phyloP scores from a whole-genome alignment of 2,888 invertebrate genomes.

The Stomorhina lunata region DNA sequence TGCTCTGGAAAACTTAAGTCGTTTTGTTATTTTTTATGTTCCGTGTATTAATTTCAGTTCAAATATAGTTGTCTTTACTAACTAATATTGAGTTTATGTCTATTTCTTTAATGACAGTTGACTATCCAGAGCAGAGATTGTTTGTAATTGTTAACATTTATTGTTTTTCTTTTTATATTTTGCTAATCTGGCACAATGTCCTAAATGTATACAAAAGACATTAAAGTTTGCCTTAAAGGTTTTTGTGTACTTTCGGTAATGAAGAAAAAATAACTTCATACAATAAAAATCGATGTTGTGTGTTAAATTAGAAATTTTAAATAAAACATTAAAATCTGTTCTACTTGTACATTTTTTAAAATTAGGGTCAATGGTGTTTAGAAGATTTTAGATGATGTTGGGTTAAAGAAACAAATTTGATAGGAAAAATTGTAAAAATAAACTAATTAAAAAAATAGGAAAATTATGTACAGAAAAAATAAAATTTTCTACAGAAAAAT shows the following conservation, averaged over 20 bases:
- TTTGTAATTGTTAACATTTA: slow-evolving; percentile 15
- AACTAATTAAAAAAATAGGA: no score
- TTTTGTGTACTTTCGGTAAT: not conserved
- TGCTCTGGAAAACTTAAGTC: not conserved
- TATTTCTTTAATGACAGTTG: not conserved
- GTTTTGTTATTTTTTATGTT: slow-evolving; percentile 22
- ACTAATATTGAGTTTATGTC: not conserved
- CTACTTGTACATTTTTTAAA: no score
- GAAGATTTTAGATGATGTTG: no score
- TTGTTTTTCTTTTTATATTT: not conserved
- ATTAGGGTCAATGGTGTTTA: no score
- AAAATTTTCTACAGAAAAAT: no score
- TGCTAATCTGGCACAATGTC: slow-evolving; percentile 6
- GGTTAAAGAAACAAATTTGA: no score
- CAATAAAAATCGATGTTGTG: slow-evolving; percentile 57
- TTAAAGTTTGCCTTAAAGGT: not conserved
- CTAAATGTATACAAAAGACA: not conserved
- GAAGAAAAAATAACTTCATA: slow-evolving; percentile 2
- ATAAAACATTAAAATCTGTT: not conserved
- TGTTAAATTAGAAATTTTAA: slow-evolving; percentile 37
- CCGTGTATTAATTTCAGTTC: slow-evolving; percentile 30
- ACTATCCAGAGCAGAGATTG: not conserved
- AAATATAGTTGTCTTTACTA: slow-evolving; percentile 13
- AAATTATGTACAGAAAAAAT: no score
- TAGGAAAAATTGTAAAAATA: no score